These are phyloP conservation scores for Puffinus mauretanicus DNA, from an alignment of 2,113 vertebrate genomes.

Conservation along the genomic window DNA sequence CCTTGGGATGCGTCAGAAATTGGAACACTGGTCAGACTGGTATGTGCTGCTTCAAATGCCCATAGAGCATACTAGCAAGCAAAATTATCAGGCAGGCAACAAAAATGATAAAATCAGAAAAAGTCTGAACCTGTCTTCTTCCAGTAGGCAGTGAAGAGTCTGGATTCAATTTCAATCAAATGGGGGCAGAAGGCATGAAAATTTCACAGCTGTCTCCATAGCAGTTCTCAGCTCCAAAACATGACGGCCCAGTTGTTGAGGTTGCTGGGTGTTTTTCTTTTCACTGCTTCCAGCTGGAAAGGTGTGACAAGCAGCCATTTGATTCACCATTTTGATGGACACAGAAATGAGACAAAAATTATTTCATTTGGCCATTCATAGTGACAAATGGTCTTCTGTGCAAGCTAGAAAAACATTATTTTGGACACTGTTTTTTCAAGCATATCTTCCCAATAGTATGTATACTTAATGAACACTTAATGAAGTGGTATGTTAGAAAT, in stretches of 20 bases:
- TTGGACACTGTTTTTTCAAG: background rate
- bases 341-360: background rate
- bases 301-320: background rate
- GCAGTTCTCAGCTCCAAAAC: background rate
- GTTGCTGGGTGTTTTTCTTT: background rate
- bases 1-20: background rate
- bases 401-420: background rate
- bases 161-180: rapidly evolving
- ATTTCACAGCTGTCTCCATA: background rate
- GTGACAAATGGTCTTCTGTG: background rate
- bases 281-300: background rate
- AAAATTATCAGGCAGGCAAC: background rate
- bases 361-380: background rate
- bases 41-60: background rate
- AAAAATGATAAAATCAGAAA: background rate
- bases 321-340: background rate
- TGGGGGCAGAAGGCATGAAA: background rate
- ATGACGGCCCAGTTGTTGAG: background rate
- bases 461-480: background rate
- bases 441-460: background rate
- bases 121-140: background rate
- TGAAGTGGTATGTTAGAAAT: background rate
- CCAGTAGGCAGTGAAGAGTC: background rate
- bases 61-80: background rate
- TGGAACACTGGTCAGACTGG: background rate